A percentile compares a stretch with the other conserved stretches of the same genome.
phyloP scores from a whole-genome alignment of 2,888 invertebrate species.

The Amphimallon solstitiale region DNA sequence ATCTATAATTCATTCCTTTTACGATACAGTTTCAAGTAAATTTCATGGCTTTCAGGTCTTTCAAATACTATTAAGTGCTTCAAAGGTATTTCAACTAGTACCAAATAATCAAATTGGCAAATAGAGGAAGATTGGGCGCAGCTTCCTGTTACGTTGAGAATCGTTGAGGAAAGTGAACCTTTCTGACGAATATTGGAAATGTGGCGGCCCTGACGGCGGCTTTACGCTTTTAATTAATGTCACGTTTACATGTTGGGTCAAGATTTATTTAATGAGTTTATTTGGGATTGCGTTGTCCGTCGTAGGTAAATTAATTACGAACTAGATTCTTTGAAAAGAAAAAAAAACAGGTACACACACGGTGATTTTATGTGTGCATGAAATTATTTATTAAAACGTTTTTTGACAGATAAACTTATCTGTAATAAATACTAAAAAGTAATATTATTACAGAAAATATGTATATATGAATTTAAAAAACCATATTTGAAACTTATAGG shows the following conservation, averaged over 20 bases:
- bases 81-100: neutral
- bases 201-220: slow-evolving; percentile 20
- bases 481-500: too few species aligned
- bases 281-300: slow-evolving; percentile 26
- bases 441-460: too few species aligned
- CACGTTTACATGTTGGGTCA: slow-evolving; percentile 33
- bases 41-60: neutral
- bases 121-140: slow-evolving; percentile 1
- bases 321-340: slow-evolving; percentile 9
- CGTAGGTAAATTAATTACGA: slow-evolving; percentile 26
- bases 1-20: too few species aligned
- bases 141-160: neutral
- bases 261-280: slow-evolving; percentile 33
- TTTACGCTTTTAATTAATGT: slow-evolving; percentile 29
- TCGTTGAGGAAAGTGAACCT: neutral
- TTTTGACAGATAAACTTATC: too few species aligned
- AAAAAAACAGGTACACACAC: slow-evolving; percentile 1
- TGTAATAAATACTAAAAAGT: too few species aligned
- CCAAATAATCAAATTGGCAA: slow-evolving; percentile 17
- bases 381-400: too few species aligned
- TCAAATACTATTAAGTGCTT: slow-evolving; percentile 11
- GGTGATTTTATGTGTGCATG: too few species aligned
- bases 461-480: too few species aligned
- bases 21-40: neutral
- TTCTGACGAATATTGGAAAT: slow-evolving; percentile 22